phyloP scores from a whole-genome alignment of 2,888 invertebrate species.

The Drosophila kuntzei region DNA sequence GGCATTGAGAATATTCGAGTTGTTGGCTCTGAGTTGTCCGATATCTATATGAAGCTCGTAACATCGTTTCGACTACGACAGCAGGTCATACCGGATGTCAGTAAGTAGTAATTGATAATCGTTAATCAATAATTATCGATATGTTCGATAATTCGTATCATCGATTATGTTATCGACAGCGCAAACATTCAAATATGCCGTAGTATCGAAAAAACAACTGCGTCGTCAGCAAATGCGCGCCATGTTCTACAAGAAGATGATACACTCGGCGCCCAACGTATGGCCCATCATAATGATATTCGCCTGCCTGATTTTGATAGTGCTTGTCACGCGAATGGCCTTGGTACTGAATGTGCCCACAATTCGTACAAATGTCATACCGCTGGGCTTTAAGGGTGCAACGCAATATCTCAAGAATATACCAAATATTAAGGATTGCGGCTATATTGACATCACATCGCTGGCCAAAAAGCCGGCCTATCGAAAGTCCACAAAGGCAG shows the following conservation, averaged over 20 bases:
- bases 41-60: slow-evolving; percentile 73
- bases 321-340: slow-evolving; percentile 58
- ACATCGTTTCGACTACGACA: slow-evolving; percentile 61
- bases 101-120: slow-evolving; percentile 57
- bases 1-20: slow-evolving; percentile 71
- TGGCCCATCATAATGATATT: slow-evolving; percentile 76
- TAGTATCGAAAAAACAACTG: slow-evolving; percentile 55
- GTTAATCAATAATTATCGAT: no score
- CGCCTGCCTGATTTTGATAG: slow-evolving; percentile 86
- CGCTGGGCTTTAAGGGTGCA: slow-evolving; percentile 53
- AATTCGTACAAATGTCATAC: slow-evolving; percentile 44
- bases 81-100: slow-evolving; percentile 71
- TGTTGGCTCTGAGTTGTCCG: slow-evolving; percentile 66
- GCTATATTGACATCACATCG: slow-evolving; percentile 55
- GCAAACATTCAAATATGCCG: slow-evolving; percentile 66
- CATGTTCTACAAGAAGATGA: slow-evolving; percentile 76
- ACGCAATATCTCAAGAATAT: slow-evolving; percentile 13
- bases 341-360: slow-evolving; percentile 47
- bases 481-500: slow-evolving; percentile 16
- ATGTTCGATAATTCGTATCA: neutral
- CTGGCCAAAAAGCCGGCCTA: slow-evolving; percentile 12
- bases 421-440: slow-evolving; percentile 61
- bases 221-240: slow-evolving; percentile 69
- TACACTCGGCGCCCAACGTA: slow-evolving; percentile 72
- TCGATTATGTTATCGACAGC: slow-evolving; percentile 35